These are phyloP conservation scores for Scaptomyza polygonia DNA, from an alignment of 2,888 invertebrate species.

Conservation along the genomic window DNA sequence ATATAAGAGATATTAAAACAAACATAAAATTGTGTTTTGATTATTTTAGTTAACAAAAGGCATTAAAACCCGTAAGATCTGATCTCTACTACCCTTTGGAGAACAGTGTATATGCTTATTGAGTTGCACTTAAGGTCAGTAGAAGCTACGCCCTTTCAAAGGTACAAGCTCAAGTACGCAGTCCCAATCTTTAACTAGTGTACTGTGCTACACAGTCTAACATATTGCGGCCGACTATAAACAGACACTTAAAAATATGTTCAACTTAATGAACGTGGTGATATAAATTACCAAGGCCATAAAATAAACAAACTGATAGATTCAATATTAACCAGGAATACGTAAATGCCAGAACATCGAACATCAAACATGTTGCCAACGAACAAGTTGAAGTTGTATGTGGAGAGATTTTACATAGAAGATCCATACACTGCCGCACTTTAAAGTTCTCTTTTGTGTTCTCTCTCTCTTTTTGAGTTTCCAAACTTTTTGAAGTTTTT, in stretches of 20 bases:
- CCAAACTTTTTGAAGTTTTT: neutral
- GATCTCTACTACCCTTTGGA: neutral
- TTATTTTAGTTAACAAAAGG: neutral
- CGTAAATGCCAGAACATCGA: neutral
- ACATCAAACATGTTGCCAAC: neutral
- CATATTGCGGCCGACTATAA: neutral
- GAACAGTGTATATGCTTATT: neutral
- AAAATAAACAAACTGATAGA: neutral
- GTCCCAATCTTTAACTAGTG: neutral
- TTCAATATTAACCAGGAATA: constrained; percentile 2
- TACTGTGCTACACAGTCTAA: neutral
- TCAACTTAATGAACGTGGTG: constrained; percentile 6
- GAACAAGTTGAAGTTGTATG: constrained; percentile 4
- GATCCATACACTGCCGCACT: neutral
- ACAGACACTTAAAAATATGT: constrained; percentile 1
- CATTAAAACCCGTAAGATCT: neutral
- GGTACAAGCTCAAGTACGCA: neutral
- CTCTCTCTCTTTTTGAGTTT: neutral
- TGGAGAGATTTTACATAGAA: constrained; percentile 5
- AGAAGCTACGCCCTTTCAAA: neutral
- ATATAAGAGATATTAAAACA: neutral
- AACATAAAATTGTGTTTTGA: neutral
- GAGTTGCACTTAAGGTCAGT: neutral
- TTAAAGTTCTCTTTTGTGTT: neutral
- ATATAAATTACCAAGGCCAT: neutral